Percentiles rank a stretch among this genome's conserved stretches.
phyloP scores from a whole-genome alignment of 2,797 vertebrate species.

The Setipinna tenuifilis region DNA sequence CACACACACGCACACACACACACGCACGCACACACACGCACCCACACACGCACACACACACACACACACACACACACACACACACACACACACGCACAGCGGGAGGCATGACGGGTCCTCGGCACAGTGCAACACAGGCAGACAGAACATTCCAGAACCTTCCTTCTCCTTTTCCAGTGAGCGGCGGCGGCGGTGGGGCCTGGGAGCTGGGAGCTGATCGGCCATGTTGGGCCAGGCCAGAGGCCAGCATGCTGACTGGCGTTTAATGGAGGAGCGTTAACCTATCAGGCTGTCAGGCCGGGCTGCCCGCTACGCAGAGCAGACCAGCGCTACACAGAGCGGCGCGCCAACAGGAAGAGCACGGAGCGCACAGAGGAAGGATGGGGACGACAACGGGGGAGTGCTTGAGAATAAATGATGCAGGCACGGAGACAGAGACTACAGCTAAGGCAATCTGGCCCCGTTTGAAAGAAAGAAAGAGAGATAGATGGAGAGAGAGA shows the following conservation, averaged over 20 bases:
- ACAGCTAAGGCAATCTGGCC: too few species aligned
- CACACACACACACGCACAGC: not conserved
- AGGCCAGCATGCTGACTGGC: not conserved
- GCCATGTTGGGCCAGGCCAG: not conserved
- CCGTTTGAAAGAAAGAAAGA: too few species aligned
- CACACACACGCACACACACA: too few species aligned
- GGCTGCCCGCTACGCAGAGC: not conserved
- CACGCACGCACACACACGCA: too few species aligned
- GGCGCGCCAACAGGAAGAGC: too few species aligned
- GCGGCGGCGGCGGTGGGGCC: too few species aligned
- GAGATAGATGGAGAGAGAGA: too few species aligned
- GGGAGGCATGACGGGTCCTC: not conserved
- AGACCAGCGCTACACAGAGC: too few species aligned
- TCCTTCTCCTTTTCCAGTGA: not conserved
- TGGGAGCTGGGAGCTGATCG: not conserved
- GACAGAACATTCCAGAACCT: constrained; percentile 8
- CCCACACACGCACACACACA: constrained; percentile 10
- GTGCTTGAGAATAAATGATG: too few species aligned
- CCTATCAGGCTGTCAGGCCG: not conserved
- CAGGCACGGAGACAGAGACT: too few species aligned
- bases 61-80: constrained; percentile 31
- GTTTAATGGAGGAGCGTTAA: constrained; percentile 6
- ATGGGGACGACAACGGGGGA: not conserved
- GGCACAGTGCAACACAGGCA: not conserved
- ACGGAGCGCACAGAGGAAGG: not conserved